Percentiles rank a stretch among this genome's conserved stretches.
phyloP scores from a whole-genome alignment of 2,797 vertebrate genomes.

The Smutsia gigantea region DNA sequence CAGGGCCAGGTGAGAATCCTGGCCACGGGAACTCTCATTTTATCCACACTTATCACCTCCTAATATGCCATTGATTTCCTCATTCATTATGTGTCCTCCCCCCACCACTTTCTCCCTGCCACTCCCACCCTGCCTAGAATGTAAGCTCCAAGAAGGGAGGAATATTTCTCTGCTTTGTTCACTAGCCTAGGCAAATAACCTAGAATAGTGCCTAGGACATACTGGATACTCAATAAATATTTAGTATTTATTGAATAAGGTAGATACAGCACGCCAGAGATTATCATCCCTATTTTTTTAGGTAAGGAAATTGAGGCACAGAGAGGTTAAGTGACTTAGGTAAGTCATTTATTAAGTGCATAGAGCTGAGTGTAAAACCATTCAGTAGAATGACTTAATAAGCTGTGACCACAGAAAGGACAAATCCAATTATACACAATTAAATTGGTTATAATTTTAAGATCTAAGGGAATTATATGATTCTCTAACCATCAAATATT shows the following conservation, averaged over 20 bases:
- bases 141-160: background rate
- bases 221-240: background rate
- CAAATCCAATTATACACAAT: background rate
- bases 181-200: background rate
- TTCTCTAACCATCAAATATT: background rate
- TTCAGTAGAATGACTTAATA: background rate
- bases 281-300: background rate
- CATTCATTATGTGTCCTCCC: background rate
- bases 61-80: background rate
- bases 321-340: background rate
- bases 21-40: too few species aligned
- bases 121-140: background rate
- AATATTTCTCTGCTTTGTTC: background rate
- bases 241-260: background rate
- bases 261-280: background rate
- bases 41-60: background rate
- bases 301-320: slow-evolving; percentile 28
- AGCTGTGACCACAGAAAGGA: background rate
- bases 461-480: background rate
- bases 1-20: too few species aligned
- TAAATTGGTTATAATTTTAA: background rate
- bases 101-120: background rate
- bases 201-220: background rate
- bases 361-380: slow-evolving; percentile 23
- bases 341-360: background rate